A percentile compares a stretch with the other conserved stretches of the same genome.
Conservation (phyloP, 2,797 vertebrate genomes). For the Macrochelys suwanniensis region DNA sequence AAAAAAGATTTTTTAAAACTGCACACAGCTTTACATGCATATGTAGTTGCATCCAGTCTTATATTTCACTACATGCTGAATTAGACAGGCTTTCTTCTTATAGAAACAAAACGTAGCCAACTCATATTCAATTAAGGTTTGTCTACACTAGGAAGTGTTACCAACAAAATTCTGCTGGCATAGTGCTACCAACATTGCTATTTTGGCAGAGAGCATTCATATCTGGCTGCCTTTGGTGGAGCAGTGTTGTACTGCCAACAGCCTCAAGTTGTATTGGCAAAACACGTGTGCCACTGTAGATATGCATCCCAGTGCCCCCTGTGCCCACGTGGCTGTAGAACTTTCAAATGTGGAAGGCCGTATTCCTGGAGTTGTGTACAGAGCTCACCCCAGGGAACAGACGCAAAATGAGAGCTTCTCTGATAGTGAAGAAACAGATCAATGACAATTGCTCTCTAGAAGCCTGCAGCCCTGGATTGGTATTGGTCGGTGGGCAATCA, state of each 20-base stretch:
- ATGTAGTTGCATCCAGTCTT: background rate
- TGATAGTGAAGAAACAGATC: background rate
- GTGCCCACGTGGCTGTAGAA: background rate
- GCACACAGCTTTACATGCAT: background rate
- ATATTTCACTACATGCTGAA: background rate
- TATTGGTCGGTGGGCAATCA: background rate
- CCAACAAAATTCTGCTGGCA: rapidly evolving
- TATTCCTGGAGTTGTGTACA: background rate
- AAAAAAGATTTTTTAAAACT: background rate
- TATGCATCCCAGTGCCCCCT: background rate
- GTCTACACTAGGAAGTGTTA: background rate
- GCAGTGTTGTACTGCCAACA: rapidly evolving
- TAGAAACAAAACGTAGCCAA: background rate
- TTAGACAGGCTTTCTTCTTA: background rate
- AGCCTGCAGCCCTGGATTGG: background rate
- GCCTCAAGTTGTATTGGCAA: rapidly evolving
- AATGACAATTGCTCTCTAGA: background rate
- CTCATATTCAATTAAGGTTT: background rate
- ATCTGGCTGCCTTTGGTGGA: background rate
- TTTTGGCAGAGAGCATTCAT: background rate
- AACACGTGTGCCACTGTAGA: background rate
- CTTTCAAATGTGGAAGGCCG: background rate
- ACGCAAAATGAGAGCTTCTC: background rate
- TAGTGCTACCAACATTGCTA: background rate
- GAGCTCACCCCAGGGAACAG: background rate